These are phyloP conservation scores for Brachypteracias leptosomus DNA, from an alignment of 2,113 vertebrate genomes.

Conservation along the genomic window DNA sequence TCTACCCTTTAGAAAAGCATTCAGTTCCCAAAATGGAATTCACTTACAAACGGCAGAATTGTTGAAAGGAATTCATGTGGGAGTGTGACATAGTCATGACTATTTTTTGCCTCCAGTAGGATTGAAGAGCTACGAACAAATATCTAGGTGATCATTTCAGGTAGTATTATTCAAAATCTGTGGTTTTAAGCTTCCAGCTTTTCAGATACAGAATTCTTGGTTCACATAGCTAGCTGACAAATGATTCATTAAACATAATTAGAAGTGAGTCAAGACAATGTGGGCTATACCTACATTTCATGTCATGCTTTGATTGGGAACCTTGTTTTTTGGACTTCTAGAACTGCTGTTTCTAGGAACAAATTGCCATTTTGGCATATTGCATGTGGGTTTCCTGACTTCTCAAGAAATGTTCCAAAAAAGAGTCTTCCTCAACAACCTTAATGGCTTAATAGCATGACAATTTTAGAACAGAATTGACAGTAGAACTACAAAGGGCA, in stretches of 20 bases:
- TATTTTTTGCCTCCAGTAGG: conserved; percentile 13
- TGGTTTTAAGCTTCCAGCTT: neutral
- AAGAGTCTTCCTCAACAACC: neutral
- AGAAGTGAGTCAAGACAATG: conserved; percentile 29
- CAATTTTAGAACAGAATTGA: neutral
- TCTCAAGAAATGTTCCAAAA: neutral
- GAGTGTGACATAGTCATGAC: neutral
- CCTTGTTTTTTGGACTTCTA: neutral
- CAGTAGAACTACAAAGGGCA: neutral
- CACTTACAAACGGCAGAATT: neutral
- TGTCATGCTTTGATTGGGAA: neutral
- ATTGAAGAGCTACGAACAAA: neutral
- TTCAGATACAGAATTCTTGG: neutral
- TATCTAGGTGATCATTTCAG: neutral
- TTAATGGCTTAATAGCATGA: neutral
- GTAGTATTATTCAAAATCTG: neutral
- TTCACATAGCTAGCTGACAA: neutral
- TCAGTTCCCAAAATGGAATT: neutral
- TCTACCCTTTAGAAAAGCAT: neutral
- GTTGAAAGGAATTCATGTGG: neutral
- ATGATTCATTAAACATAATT: conserved; percentile 8
- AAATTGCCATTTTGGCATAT: neutral
- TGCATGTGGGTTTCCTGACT: neutral
- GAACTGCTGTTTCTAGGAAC: neutral
- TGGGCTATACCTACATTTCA: neutral